phyloP scores from a whole-genome alignment of 1,140 invertebrate genomes.

The Drosophila leontia region DNA sequence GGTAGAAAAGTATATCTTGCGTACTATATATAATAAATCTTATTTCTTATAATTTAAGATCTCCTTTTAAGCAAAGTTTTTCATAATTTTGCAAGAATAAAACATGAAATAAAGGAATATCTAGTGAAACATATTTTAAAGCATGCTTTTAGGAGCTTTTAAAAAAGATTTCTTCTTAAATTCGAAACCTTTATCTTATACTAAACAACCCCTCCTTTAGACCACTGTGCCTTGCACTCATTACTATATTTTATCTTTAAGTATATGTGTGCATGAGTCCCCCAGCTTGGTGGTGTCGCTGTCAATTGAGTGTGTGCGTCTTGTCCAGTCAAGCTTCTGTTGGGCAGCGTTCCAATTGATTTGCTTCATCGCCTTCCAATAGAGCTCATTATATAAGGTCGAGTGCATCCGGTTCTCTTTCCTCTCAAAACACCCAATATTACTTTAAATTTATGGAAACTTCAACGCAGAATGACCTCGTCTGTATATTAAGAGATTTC shows the following conservation, averaged over 20 bases:
- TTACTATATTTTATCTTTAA: slow-evolving; percentile 5
- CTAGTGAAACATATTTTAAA: neutral
- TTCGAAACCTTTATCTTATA: too few relatives aligned
- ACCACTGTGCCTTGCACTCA: slow-evolving; percentile 5
- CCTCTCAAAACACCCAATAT: neutral
- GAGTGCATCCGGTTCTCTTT: slow-evolving; percentile 33
- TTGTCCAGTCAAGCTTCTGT: slow-evolving; percentile 6
- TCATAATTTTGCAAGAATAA: neutral
- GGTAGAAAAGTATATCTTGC: neutral
- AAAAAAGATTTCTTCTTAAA: neutral
- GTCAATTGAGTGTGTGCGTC: slow-evolving; percentile 32
- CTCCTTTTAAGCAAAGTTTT: neutral
- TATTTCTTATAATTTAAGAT: neutral
- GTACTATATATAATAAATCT: too few relatives aligned
- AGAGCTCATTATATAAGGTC: slow-evolving; percentile 18
- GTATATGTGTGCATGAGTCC: neutral
- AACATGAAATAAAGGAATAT: neutral
- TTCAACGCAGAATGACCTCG: neutral
- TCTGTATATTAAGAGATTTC: neutral
- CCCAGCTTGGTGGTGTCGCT: slow-evolving; percentile 30
- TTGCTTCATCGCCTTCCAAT: slow-evolving; percentile 53
- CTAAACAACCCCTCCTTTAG: rapidly evolving
- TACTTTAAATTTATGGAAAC: neutral
- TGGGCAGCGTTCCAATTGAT: slow-evolving; percentile 66
- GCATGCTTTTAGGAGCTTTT: neutral